These are phyloP conservation scores for Zaprionus africanus DNA, from an alignment of 1,140 invertebrate species.

Conservation along the genomic window DNA sequence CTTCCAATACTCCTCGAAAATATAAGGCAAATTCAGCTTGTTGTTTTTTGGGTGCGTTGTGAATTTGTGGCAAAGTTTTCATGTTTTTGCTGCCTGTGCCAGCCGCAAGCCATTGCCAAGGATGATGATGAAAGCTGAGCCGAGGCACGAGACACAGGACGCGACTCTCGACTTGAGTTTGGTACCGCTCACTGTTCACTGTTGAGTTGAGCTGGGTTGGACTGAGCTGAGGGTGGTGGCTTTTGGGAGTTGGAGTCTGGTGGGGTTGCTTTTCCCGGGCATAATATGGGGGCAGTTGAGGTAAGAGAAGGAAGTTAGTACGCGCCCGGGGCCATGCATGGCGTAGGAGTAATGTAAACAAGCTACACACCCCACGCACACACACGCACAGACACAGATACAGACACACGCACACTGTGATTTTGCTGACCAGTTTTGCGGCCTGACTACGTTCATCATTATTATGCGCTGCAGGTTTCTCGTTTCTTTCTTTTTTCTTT, in stretches of 20 bases:
- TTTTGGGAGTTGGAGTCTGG: background rate
- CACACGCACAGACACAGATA: background rate
- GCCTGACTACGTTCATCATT: constrained; percentile 31
- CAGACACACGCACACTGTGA: constrained; percentile 21
- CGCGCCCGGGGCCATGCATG: constrained; percentile 38
- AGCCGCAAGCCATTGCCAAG: constrained; percentile 40
- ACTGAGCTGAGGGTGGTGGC: constrained; percentile 19
- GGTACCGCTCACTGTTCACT: background rate
- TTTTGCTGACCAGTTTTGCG: constrained; percentile 43
- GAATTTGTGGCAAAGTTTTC: constrained; percentile 47
- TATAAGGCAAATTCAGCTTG: background rate
- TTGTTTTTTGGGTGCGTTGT: constrained; percentile 30
- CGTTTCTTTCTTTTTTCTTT: constrained; percentile 5
- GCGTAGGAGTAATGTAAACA: constrained; percentile 41
- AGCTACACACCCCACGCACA: constrained; percentile 5
- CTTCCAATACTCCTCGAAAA: background rate
- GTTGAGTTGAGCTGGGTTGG: constrained; percentile 4
- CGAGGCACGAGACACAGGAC: background rate
- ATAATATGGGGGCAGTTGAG: background rate
- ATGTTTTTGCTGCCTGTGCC: constrained; percentile 37
- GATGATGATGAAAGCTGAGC: constrained; percentile 47
- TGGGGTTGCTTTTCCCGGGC: background rate
- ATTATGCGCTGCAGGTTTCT: constrained; percentile 30
- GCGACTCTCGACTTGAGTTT: background rate
- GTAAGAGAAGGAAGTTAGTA: background rate